Evolutionary conservation across 2,113 vertebrate genomes (phyloP).

Genomic region (Chloebia gouldiae): DNA sequence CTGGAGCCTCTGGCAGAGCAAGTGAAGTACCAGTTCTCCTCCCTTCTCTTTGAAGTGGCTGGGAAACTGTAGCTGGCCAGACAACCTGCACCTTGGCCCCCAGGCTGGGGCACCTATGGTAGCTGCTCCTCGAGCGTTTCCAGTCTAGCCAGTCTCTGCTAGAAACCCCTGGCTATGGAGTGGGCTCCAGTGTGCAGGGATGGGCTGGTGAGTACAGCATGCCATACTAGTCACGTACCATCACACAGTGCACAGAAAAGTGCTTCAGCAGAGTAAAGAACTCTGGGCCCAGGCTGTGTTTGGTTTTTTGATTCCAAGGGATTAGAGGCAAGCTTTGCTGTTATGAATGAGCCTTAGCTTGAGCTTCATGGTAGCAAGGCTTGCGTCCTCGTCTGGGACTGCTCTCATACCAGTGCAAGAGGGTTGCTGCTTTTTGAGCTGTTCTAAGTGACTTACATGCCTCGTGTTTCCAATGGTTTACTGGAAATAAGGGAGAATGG

Average conservation of each 20-base stretch:
- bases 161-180: neutral
- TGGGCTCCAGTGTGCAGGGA: neutral
- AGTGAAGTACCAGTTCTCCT: neutral
- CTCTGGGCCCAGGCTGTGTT: neutral
- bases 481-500: neutral
- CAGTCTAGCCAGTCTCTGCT: neutral
- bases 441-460: neutral
- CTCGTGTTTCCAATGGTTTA: neutral
- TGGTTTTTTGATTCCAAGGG: neutral
- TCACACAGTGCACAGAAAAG: neutral
- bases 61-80: neutral
- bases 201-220: neutral
- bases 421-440: neutral
- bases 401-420: neutral
- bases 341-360: neutral
- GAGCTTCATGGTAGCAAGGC: neutral
- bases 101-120: neutral
- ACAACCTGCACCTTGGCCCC: neutral
- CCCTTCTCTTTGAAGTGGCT: constrained; percentile 27
- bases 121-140: neutral
- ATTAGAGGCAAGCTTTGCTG: neutral
- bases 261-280: neutral
- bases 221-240: fast-evolving
- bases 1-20: neutral
- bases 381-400: neutral